These are phyloP conservation scores for Bolinopsis microptera DNA, from an alignment of 37 sponge, comb jelly and placozoan genomes.

Conservation along the genomic window DNA sequence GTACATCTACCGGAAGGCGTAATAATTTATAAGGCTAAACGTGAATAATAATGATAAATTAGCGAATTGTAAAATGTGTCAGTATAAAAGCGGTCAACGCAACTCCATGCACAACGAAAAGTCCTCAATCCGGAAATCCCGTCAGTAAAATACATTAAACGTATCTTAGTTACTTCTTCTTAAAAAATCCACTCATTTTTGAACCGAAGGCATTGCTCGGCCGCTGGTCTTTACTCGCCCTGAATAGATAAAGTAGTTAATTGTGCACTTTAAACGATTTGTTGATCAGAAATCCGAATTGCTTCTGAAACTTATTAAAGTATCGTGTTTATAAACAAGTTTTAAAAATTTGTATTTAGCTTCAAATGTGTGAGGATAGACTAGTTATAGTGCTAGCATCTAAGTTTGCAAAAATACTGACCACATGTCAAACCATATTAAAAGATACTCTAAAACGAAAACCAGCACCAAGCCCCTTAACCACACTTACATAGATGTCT, in stretches of 20 bases:
- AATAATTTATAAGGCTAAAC: not conserved
- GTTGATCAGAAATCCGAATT: too few species aligned
- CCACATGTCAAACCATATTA: too few species aligned
- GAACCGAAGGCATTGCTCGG: constrained; percentile 35
- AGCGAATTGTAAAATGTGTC: not conserved
- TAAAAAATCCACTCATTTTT: constrained; percentile 55
- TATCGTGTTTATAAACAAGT: too few species aligned
- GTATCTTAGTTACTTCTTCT: constrained; percentile 55
- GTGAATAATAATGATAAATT: not conserved
- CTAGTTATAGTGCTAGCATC: too few species aligned
- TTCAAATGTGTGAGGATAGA: too few species aligned
- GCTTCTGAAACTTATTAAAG: too few species aligned
- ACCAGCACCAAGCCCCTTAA: too few species aligned
- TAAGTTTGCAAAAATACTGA: too few species aligned
- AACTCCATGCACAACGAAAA: not conserved
- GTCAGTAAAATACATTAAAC: not conserved
- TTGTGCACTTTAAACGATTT: too few species aligned
- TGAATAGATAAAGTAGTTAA: not conserved
- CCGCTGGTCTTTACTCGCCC: not conserved
- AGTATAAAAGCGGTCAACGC: not conserved
- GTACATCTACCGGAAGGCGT: too few species aligned
- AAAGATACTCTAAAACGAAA: too few species aligned
- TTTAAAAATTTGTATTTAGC: too few species aligned
- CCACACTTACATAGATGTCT: constrained; percentile 34
- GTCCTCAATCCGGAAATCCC: not conserved